Percentiles rank a stretch among this genome's conserved stretches.
These are phyloP conservation scores for Onychomys leucogaster DNA, from an alignment of 2,797 vertebrate species.

Conservation along the genomic window DNA sequence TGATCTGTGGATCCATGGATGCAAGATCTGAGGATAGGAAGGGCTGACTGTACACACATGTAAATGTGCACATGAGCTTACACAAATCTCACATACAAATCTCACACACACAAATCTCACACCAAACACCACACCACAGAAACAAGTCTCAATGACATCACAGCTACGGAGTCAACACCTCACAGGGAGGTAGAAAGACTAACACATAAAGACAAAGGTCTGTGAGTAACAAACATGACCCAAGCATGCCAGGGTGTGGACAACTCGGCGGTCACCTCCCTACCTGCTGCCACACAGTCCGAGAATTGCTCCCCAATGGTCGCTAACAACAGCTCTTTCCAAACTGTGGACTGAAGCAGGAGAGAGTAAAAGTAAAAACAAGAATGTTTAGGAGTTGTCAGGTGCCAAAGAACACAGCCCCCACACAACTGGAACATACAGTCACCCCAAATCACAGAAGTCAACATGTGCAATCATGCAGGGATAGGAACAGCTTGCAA, in stretches of 20 bases:
- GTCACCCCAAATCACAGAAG: not conserved
- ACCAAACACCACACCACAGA: not conserved
- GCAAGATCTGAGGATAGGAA: not conserved
- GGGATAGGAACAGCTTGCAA: rapidly evolving
- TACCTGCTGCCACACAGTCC: slow-evolving; percentile 95
- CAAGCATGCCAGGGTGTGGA: not conserved
- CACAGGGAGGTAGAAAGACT: not conserved
- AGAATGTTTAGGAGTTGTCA: slow-evolving; percentile 62
- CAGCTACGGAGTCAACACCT: slow-evolving; percentile 36
- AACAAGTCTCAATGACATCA: not conserved
- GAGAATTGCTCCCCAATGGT: slow-evolving; percentile 98
- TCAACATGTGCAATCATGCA: no score
- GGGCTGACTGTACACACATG: not conserved
- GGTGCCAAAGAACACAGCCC: not conserved
- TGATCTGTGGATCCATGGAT: not conserved
- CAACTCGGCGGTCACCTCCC: not conserved
- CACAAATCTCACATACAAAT: not conserved
- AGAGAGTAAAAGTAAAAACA: slow-evolving; percentile 52
- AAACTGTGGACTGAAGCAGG: slow-evolving; percentile 91
- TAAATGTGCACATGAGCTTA: not conserved
- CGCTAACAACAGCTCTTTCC: slow-evolving; percentile 97
- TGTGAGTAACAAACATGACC: not conserved
- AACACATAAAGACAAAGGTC: not conserved
- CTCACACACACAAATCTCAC: not conserved
- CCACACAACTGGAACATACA: not conserved